Conservation (phyloP, 2,888 invertebrate genomes). For the Coenonympha glycerion region DNA sequence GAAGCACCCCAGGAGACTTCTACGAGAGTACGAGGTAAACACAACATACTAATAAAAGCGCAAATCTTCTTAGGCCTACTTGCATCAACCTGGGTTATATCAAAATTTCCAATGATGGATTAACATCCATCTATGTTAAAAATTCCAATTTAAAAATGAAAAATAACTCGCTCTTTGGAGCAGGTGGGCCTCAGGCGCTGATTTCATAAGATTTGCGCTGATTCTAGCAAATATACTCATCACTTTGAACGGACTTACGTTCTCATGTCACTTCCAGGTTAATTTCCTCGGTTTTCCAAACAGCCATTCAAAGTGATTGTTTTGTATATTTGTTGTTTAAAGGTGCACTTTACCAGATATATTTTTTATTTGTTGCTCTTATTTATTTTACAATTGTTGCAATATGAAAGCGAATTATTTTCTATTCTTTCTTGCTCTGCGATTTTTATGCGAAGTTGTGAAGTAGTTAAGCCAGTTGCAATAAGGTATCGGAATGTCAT, state of each 20-base stretch:
- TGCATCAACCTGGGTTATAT: no score
- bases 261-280: no score
- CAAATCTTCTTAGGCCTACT: no score
- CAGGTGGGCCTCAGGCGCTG: no score
- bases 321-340: background rate
- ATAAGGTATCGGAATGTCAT: slow-evolving; percentile 17
- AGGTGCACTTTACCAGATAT: background rate
- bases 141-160: no score
- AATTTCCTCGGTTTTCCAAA: background rate
- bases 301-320: background rate
- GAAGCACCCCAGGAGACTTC: slow-evolving; percentile 65
- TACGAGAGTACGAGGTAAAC: slow-evolving; percentile 69
- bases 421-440: slow-evolving; percentile 35
- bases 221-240: background rate
- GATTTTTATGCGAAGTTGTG: slow-evolving; percentile 40
- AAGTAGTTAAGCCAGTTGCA: slow-evolving; percentile 31
- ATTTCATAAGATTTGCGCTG: no score
- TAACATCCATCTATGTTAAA: no score
- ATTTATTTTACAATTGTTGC: slow-evolving; percentile 1
- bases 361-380: background rate
- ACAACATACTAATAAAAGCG: no score
- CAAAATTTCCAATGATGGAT: no score
- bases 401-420: slow-evolving; percentile 16
- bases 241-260: background rate
- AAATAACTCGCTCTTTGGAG: no score